phyloP scores from a whole-genome alignment of 2,797 vertebrate species.

The Gymnocypris eckloni region DNA sequence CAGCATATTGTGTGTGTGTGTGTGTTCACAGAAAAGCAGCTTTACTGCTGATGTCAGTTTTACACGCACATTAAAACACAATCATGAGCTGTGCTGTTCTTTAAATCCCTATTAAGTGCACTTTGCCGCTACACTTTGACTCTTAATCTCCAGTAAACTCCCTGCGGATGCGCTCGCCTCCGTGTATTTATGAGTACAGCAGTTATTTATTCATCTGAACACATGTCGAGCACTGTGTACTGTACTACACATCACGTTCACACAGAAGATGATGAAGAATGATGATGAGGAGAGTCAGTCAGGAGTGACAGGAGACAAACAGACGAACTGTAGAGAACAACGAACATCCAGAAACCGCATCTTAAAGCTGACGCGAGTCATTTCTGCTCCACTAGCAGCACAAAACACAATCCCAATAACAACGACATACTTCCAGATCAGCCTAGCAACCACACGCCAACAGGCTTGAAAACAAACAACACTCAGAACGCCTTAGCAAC shows the following conservation, averaged over 20 bases:
- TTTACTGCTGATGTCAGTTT: slow-evolving; percentile 29
- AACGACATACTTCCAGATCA: neutral
- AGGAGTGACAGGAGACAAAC: slow-evolving; percentile 21
- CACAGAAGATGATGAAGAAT: neutral
- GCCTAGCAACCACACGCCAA: neutral
- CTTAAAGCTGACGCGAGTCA: neutral
- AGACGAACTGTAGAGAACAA: neutral
- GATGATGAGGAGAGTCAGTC: slow-evolving; percentile 22
- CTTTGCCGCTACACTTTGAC: slow-evolving; percentile 17
- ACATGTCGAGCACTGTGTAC: neutral
- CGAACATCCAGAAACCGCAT: neutral
- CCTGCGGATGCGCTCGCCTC: neutral
- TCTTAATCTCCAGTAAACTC: slow-evolving; percentile 21
- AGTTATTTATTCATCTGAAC: slow-evolving; percentile 15
- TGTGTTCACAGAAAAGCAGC: slow-evolving; percentile 2
- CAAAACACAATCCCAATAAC: neutral
- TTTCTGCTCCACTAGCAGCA: neutral
- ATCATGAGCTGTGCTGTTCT: slow-evolving; percentile 19
- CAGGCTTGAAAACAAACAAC: neutral
- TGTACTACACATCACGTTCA: neutral
- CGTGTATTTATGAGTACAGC: neutral
- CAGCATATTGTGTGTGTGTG: neutral
- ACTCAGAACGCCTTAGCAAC: neutral
- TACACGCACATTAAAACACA: slow-evolving; percentile 31
- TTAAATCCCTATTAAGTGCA: slow-evolving; percentile 35